Conservation (phyloP, 2,888 invertebrate genomes). For the Tetanocera ferruginea region DNA sequence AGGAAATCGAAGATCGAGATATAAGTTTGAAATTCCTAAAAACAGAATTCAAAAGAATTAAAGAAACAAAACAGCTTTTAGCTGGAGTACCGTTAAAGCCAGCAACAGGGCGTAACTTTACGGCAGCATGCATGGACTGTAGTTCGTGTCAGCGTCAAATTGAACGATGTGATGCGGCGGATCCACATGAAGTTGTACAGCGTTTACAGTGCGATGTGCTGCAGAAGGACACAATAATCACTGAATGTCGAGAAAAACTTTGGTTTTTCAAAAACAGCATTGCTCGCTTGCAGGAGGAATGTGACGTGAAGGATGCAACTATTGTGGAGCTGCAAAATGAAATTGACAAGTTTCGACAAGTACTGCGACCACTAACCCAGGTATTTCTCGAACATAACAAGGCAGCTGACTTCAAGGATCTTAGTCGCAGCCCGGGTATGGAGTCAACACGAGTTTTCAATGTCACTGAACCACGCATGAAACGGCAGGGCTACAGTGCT, state of each 20-base stretch:
- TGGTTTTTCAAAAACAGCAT: constrained; percentile 59
- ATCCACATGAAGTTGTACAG: constrained; percentile 46
- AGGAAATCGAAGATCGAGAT: constrained; percentile 53
- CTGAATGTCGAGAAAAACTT: constrained; percentile 58
- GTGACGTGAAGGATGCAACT: constrained; percentile 78
- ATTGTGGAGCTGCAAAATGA: constrained; percentile 86
- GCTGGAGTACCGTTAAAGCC: too few species aligned
- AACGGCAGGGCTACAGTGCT: constrained; percentile 80
- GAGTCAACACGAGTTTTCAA: constrained; percentile 73
- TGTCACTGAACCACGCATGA: constrained; percentile 72
- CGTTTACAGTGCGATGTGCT: constrained; percentile 54
- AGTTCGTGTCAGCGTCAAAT: constrained; percentile 30
- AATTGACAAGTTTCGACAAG: constrained; percentile 87
- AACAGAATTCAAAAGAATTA: constrained; percentile 47
- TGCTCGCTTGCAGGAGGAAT: constrained; percentile 57
- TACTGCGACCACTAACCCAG: constrained; percentile 78
- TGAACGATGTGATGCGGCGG: constrained; percentile 38
- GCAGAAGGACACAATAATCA: constrained; percentile 56
- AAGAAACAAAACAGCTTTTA: constrained; percentile 35
- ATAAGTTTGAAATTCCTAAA: constrained; percentile 49
- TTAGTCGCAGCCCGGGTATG: constrained; percentile 71
- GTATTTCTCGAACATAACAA: constrained; percentile 74
- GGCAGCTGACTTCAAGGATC: constrained; percentile 62
- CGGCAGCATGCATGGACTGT: background rate
- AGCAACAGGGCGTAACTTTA: constrained; percentile 7